Conservation (phyloP, 2,113 vertebrate species). For the Craseonycteris thonglongyai region DNA sequence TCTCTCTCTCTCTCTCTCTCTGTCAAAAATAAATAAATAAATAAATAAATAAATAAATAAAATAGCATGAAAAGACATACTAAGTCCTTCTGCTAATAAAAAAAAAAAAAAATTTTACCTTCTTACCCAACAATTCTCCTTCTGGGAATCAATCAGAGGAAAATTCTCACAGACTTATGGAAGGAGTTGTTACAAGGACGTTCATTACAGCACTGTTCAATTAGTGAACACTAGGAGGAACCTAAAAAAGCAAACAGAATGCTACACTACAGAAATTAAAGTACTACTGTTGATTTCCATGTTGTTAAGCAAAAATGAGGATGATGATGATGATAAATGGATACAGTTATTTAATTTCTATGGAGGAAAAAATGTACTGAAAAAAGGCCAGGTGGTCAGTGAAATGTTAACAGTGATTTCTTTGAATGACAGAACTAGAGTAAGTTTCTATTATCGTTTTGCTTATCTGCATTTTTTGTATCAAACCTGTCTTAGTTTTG, state of each 20-base stretch:
- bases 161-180: background rate
- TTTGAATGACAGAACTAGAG: background rate
- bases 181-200: conserved; percentile 11
- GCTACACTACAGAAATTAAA: background rate
- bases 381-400: background rate
- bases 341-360: background rate
- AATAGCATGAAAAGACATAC: no score
- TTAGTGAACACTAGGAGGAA: background rate
- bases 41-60: no score
- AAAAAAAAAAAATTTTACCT: background rate
- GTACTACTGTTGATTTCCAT: background rate
- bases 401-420: background rate
- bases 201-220: background rate
- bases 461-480: conserved; percentile 23
- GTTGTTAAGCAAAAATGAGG: conserved; percentile 10
- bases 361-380: background rate
- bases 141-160: background rate
- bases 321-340: no score
- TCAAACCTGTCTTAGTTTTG: background rate
- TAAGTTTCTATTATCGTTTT: conserved; percentile 24
- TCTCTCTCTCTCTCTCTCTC: no score
- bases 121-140: background rate
- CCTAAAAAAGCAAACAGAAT: background rate
- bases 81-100: no score
- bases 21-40: no score